Evolutionary conservation across 2,888 invertebrate species (phyloP).

Genomic region (Globia sparganii): DNA sequence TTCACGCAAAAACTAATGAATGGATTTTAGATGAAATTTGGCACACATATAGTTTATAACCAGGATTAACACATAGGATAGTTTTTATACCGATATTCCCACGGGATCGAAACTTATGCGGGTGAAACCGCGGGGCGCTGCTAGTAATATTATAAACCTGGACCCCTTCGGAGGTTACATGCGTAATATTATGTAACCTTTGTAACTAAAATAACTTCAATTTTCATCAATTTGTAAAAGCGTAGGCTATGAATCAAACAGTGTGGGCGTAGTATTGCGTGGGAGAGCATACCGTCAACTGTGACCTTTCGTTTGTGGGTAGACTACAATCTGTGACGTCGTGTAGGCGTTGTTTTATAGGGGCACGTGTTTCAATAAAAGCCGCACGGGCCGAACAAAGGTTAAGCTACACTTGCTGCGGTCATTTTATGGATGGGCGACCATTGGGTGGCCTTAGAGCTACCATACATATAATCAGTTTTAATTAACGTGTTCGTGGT

Average conservation of each 20-base stretch:
- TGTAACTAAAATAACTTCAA: background rate
- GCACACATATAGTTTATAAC: too few relatives aligned
- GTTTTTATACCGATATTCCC: too few relatives aligned
- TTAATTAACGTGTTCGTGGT: too few relatives aligned
- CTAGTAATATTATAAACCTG: too few relatives aligned
- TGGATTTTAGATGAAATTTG: too few relatives aligned
- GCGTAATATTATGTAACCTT: background rate
- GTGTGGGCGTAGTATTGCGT: background rate
- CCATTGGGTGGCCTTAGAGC: too few relatives aligned
- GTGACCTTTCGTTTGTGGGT: slow-evolving; percentile 15
- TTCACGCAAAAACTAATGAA: too few relatives aligned
- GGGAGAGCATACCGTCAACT: background rate
- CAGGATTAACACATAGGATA: too few relatives aligned
- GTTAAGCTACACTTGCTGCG: background rate
- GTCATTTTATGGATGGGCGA: background rate
- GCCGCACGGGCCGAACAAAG: background rate
- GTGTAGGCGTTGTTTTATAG: background rate
- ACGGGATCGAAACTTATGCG: too few relatives aligned
- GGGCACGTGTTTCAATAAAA: background rate
- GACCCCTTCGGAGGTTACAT: too few relatives aligned
- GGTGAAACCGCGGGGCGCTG: too few relatives aligned
- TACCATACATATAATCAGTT: too few relatives aligned
- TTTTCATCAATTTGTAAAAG: background rate
- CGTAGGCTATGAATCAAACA: background rate
- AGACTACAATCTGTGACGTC: background rate